These are phyloP conservation scores for Hybos culiciformis DNA, from an alignment of 2,888 invertebrate genomes.

Conservation along the genomic window DNA sequence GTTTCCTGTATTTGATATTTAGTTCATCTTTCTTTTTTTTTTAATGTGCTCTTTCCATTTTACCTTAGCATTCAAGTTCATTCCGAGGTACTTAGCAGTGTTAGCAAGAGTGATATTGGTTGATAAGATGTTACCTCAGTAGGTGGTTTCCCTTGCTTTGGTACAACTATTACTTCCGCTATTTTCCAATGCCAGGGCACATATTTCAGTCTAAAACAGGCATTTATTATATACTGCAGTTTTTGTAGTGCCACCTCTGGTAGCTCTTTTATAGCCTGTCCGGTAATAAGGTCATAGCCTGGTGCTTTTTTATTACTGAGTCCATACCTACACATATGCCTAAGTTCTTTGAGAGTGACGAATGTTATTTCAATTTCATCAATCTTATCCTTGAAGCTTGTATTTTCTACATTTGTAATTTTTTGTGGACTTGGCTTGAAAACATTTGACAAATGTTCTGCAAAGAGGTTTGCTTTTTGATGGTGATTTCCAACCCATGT, in stretches of 20 bases:
- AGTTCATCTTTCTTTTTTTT: too few species aligned
- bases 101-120: too few species aligned
- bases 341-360: not conserved
- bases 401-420: too few species aligned
- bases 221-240: not conserved
- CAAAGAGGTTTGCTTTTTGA: constrained; percentile 1
- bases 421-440: not conserved
- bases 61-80: too few species aligned
- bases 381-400: not conserved
- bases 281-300: not conserved
- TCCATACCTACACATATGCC: too few species aligned
- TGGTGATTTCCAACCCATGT: not conserved
- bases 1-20: not conserved
- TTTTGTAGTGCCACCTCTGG: not conserved
- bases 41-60: too few species aligned
- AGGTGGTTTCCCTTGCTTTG: not conserved
- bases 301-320: not conserved
- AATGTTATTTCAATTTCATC: not conserved
- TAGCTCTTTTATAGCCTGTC: not conserved
- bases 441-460: not conserved
- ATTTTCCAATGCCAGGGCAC: not conserved
- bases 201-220: not conserved
- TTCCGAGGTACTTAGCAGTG: too few species aligned
- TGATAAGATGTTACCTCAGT: not conserved
- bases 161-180: not conserved